Percentiles rank a stretch among this genome's conserved stretches.
Evolutionary conservation across 2,888 invertebrate genomes (phyloP).

Genomic region (Andrena minutula): DNA sequence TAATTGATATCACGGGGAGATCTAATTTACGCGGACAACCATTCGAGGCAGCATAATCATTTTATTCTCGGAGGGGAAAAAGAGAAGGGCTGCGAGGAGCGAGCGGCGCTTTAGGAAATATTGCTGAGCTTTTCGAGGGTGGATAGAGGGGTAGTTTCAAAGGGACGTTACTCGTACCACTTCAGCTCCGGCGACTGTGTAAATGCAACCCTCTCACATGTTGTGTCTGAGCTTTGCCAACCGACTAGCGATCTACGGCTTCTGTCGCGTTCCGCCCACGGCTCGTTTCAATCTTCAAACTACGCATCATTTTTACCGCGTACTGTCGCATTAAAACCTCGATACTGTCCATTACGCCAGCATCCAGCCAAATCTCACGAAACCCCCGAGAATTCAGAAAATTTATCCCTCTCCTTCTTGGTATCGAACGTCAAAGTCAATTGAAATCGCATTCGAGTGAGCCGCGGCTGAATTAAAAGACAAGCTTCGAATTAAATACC

Average conservation of each 20-base stretch:
- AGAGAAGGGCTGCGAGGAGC: background rate
- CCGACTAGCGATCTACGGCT: conserved; percentile 74
- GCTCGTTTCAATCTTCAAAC: conserved; percentile 37
- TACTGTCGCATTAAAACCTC: conserved; percentile 1
- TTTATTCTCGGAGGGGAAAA: background rate
- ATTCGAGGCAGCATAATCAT: background rate
- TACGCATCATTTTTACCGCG: conserved; percentile 36
- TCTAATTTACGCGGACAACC: background rate
- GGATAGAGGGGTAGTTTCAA: background rate
- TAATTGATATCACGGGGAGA: background rate
- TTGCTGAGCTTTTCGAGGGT: background rate
- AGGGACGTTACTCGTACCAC: conserved; percentile 3
- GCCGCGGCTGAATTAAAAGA: background rate
- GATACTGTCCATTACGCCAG: background rate
- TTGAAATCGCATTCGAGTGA: no score
- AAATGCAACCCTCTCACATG: conserved; percentile 63
- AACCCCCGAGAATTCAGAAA: no score
- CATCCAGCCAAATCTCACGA: background rate
- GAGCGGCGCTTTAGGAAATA: background rate
- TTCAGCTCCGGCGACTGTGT: conserved; percentile 39
- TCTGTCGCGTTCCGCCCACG: conserved; percentile 67
- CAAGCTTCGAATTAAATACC: conserved; percentile 15
- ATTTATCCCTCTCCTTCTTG: background rate
- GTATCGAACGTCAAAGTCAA: background rate
- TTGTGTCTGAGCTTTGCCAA: conserved; percentile 73